These are phyloP conservation scores for Amphilophus citrinellus DNA, from an alignment of 2,113 vertebrate species.

Conservation along the genomic window DNA sequence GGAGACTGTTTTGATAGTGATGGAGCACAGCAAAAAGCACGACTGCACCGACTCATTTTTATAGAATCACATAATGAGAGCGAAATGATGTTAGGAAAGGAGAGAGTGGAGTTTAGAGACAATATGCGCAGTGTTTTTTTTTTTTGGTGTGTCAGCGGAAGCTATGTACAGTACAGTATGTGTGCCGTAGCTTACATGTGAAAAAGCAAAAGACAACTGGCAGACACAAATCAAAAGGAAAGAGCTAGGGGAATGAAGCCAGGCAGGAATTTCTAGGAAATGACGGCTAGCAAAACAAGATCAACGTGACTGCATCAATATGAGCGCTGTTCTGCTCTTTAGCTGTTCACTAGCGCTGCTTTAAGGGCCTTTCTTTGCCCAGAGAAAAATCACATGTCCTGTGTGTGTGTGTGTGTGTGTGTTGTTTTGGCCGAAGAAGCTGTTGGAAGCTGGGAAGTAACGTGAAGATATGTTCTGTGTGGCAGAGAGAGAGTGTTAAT, in stretches of 20 bases:
- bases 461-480: neutral
- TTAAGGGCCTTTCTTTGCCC: neutral
- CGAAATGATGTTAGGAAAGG: neutral
- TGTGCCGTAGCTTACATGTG: constrained; percentile 24
- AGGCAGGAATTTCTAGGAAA: constrained; percentile 59
- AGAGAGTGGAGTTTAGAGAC: neutral
- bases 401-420: constrained; percentile 8
- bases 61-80: constrained; percentile 49
- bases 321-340: neutral
- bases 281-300: constrained; percentile 48
- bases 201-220: constrained; percentile 31
- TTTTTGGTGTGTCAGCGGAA: constrained; percentile 37
- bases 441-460: neutral
- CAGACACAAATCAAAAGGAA: constrained; percentile 51
- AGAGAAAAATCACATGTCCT: constrained; percentile 34
- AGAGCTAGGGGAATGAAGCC: constrained; percentile 34
- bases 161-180: neutral
- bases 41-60: constrained; percentile 17
- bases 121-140: constrained; percentile 39
- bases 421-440: neutral
- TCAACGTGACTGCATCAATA: constrained; percentile 42
- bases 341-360: neutral
- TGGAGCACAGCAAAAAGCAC: constrained; percentile 22
- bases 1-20: constrained; percentile 60
- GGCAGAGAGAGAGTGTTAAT: neutral